Conservation (phyloP, 2,888 invertebrate species). For the Drosophila multiciliata region DNA sequence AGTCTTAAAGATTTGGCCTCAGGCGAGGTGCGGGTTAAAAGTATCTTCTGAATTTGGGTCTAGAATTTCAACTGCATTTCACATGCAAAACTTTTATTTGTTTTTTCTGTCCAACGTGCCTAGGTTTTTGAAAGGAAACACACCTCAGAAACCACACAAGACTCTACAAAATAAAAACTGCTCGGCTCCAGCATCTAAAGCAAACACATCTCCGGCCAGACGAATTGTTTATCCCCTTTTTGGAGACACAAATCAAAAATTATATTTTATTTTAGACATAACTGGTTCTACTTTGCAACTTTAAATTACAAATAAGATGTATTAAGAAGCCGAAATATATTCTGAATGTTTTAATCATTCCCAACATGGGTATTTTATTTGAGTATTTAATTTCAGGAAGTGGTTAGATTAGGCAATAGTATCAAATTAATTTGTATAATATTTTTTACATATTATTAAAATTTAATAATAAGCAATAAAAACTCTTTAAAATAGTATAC, state of each 20-base stretch:
- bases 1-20: background rate
- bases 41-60: conserved; percentile 7
- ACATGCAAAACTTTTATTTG: conserved; percentile 36
- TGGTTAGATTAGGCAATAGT: background rate
- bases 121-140: conserved; percentile 31
- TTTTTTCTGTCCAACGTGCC: conserved; percentile 46
- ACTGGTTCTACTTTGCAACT: background rate
- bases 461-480: too few species aligned
- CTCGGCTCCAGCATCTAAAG: conserved; percentile 22
- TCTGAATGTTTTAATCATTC: background rate
- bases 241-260: background rate
- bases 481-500: too few species aligned
- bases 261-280: background rate
- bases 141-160: conserved; percentile 41
- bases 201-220: background rate
- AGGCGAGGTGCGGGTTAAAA: background rate
- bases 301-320: background rate
- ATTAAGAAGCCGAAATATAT: background rate
- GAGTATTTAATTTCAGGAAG: background rate
- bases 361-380: background rate
- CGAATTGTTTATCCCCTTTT: conserved; percentile 8
- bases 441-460: too few species aligned
- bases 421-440: background rate
- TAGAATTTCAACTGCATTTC: conserved; percentile 26
- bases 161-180: conserved; percentile 19